Evolutionary conservation across 2,113 vertebrate genomes (phyloP), one percentile per base, ranked within the genome.

Genomic region (Thamnaconus septentrionalis): DNA sequence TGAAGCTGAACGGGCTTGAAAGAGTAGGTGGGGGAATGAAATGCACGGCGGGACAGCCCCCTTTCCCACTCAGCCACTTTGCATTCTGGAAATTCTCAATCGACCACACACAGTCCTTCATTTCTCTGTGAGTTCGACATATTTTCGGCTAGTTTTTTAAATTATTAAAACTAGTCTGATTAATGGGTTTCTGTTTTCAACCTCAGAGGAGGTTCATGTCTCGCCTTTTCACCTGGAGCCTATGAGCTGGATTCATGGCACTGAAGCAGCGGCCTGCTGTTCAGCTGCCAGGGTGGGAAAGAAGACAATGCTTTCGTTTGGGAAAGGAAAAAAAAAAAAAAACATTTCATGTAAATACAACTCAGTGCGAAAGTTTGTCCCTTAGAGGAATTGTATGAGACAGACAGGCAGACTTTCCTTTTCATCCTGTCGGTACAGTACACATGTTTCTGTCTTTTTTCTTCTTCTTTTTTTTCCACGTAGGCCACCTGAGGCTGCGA

Each of bases 11-110:
- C 83, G 41, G 60, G 44, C 18, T 31, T 77, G 71, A 76, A 69
- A 75, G 73, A 73, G 58, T 79, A 80, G 87, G 88, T 41, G 88
- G 88, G 88, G 87, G 82, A 85, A 88, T 73, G 71, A 68, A 65
- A 43, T 56, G 52, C 75, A 31, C 1, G 49, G 50, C 44, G 5
- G n/a, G 82, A 56, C 48, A 54, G 50, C 78, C 80, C 82, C 18
- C 18, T 31, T 31, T 31, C 80, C 49, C 2, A 4, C 7, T n/a
- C 5, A 4, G 10, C 4, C 50, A 39, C 10, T 18, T 61, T 44
- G 39, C 44, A 6, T 60, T 66, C 55, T 84, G 87, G 88, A 90
- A 89, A 89, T 89, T 85, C 71, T 77, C 76, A 67, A 50, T 39
- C 41, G 64, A 61, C 61, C 73, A 76, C 67, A 65, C 49, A 51